phyloP scores from a whole-genome alignment of 2,888 invertebrate genomes.

The Spodoptera picta region DNA sequence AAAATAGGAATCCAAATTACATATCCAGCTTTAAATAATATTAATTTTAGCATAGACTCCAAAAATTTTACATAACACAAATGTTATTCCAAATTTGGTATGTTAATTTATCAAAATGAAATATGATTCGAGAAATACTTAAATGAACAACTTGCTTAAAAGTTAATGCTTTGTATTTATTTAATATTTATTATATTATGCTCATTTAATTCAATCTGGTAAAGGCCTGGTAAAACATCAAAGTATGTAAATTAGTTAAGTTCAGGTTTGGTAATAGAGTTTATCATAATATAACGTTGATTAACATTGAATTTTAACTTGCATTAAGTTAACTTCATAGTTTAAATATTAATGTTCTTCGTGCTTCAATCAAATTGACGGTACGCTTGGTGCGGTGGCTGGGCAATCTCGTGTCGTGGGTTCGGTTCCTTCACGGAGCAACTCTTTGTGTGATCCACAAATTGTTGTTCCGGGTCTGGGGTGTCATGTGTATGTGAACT shows the following conservation, averaged over 20 bases:
- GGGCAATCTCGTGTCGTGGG: too few species aligned
- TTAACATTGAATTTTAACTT: constrained; percentile 14
- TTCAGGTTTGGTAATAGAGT: constrained; percentile 11
- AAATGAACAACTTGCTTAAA: constrained; percentile 1
- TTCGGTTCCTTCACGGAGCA: too few species aligned
- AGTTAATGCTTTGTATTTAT: constrained; percentile 4
- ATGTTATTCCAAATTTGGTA: not conserved
- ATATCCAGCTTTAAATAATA: not conserved
- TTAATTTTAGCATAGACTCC: not conserved
- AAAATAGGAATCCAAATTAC: too few species aligned
- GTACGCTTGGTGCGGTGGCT: too few species aligned
- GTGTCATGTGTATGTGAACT: too few species aligned
- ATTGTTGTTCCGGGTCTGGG: too few species aligned
- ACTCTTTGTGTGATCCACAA: too few species aligned
- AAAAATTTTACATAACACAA: not conserved
- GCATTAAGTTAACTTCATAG: not conserved
- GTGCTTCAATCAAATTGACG: too few species aligned
- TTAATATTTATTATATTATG: constrained; percentile 15
- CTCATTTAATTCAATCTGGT: constrained; percentile 31
- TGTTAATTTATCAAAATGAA: not conserved
- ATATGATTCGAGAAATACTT: not conserved
- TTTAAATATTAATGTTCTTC: too few species aligned
- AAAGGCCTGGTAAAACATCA: constrained; percentile 11
- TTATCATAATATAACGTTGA: constrained; percentile 1
- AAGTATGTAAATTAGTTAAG: constrained; percentile 36